A percentile compares a stretch with the other conserved stretches of the same genome.
Evolutionary conservation across 2,888 invertebrate species (phyloP).

Genomic region (Perithous albicinctus): DNA sequence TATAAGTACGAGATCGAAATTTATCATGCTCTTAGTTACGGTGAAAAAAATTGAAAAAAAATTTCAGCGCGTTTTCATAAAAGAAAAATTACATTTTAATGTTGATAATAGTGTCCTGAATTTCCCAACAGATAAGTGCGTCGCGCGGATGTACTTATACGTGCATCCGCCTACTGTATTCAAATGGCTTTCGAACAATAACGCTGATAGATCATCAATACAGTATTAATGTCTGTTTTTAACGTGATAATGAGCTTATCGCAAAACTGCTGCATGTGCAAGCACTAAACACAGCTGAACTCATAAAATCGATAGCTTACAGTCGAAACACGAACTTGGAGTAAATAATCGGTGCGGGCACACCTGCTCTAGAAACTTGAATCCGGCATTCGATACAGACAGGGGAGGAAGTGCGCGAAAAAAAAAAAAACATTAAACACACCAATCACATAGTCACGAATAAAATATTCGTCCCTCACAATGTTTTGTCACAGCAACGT

Average conservation of each 20-base stretch:
- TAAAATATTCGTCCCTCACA: slow-evolving; percentile 1
- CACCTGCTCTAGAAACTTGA: slow-evolving; percentile 53
- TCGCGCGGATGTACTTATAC: background rate
- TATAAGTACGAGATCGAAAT: too few species aligned
- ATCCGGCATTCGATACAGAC: slow-evolving; percentile 16
- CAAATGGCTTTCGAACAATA: background rate
- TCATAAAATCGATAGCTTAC: background rate
- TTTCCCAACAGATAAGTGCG: background rate
- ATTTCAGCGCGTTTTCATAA: too few species aligned
- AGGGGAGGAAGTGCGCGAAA: slow-evolving; percentile 19
- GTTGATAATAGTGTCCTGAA: background rate
- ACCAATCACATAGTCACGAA: slow-evolving; percentile 11
- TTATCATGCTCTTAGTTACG: too few species aligned
- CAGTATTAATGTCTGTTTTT: background rate
- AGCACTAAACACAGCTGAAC: background rate
- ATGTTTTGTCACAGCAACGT: background rate
- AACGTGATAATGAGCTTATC: background rate
- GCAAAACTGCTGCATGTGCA: background rate
- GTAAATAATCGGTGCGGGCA: slow-evolving; percentile 32
- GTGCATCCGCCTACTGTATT: background rate
- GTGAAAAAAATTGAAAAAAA: too few species aligned
- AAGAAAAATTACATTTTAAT: too few species aligned
- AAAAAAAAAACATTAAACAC: slow-evolving; percentile 8
- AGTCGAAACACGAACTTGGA: slow-evolving; percentile 1
- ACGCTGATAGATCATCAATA: background rate